Conservation (phyloP, 2,797 vertebrate genomes). For the Florisuga fusca region DNA sequence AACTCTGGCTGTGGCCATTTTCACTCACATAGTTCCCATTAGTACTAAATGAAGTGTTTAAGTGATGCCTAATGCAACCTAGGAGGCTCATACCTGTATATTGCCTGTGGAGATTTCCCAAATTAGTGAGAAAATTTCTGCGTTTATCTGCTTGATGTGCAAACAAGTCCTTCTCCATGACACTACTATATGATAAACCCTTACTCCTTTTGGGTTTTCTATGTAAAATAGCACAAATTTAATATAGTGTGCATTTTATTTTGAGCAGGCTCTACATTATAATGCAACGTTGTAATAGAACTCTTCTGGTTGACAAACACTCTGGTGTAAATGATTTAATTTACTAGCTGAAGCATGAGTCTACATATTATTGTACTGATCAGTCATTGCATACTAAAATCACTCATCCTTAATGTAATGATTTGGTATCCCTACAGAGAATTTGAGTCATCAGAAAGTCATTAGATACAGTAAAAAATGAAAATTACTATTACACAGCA, state of each 20-base stretch:
- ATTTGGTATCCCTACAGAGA: constrained; percentile 88
- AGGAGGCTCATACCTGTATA: neutral
- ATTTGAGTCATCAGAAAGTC: constrained; percentile 87
- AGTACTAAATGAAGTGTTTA: neutral
- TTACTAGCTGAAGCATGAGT: constrained; percentile 80
- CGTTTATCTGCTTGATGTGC: neutral
- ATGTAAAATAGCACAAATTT: constrained; percentile 60
- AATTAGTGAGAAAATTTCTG: neutral
- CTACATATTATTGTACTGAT: constrained; percentile 85
- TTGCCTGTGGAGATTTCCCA: neutral
- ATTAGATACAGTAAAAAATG: constrained; percentile 90
- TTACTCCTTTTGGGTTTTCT: constrained; percentile 28
- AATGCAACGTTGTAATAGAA: constrained; percentile 75
- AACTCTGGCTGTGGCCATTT: neutral
- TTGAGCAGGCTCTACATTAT: constrained; percentile 76
- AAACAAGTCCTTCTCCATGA: neutral
- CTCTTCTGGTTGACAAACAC: constrained; percentile 79
- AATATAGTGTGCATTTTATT: constrained; percentile 72
- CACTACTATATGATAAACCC: neutral
- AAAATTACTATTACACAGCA: constrained; percentile 88
- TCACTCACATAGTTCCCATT: neutral
- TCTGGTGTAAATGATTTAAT: constrained; percentile 84
- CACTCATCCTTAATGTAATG: constrained; percentile 88
- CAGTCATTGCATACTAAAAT: constrained; percentile 86
- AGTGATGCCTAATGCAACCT: neutral